Base-by-base conservation (phyloP, 2,797 vertebrate species). In the Dryobates pubescens region DNA sequence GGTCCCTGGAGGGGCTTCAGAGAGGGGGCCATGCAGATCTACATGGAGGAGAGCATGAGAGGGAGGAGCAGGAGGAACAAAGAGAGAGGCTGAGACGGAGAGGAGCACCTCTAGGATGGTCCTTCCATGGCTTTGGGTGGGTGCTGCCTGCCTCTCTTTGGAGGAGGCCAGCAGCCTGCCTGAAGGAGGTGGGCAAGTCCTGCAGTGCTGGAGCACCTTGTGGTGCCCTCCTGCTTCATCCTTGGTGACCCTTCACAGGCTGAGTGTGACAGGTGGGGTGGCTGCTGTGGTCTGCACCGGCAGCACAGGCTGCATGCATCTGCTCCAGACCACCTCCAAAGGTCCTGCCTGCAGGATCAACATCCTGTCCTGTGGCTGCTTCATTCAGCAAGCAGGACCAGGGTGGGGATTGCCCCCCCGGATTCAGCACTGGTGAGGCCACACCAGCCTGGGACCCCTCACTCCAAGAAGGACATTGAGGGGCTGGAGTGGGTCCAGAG, bases 231-330 rank as follows among this genome's bases (percentile, higher is more conserved):
- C 14, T 73, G 47, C 32, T 70, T 36, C 54, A 17, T 54, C 9
- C 30, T 34, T 0, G 1, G 4, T 20, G 38, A 49, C 58, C 3
- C 16, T 13, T 7, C 2, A 0, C 0, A 0, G 12, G 54, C 57
- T 20, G 57, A 43, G 57, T 0, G 1, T 56, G 34, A n/a, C 36
- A 20, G 83, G 62, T 1, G 1, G 30, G 29, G 38, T 34, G 49
- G 32, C 43, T 38, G 19, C 15, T 1, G 1, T n/a, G 30, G n/a
- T 20, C 17, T 56, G 30, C 51, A 47, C 20, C 9, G 5, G 62
- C 54, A 77, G 49, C 67, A 9, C 47, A 9, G 7, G 8, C 16
- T 73, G n/a, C 54, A 30, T 22, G 10, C 3, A 2, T 5, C 54
- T 78, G 30, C 36, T 76, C 51, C 67, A 41, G 10, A 2, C 1